Conservation (phyloP, 2,797 vertebrate genomes). For the Coreius guichenoti region DNA sequence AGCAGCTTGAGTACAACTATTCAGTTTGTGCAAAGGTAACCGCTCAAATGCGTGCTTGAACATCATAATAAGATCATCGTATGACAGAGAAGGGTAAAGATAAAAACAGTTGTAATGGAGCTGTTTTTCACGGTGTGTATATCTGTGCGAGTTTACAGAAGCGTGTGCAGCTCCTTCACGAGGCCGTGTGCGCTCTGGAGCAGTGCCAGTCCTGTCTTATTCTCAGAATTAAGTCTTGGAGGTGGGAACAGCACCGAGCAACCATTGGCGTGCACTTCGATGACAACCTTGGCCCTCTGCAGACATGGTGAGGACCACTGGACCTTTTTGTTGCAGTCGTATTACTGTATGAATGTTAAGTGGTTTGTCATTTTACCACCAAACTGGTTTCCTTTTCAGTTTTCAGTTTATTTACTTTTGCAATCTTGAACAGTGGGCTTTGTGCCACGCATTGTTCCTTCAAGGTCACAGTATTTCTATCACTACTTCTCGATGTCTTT, state of each 20-base stretch:
- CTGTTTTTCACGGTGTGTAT: conserved; percentile 37
- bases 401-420: background rate
- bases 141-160: conserved; percentile 70
- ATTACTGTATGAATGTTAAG: conserved; percentile 1
- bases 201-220: conserved; percentile 81
- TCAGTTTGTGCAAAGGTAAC: conserved; percentile 69
- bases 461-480: background rate
- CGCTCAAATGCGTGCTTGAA: background rate
- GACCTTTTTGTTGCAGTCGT: background rate
- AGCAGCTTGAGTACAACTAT: conserved; percentile 71
- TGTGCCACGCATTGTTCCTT: background rate
- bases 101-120: background rate
- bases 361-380: background rate
- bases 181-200: conserved; percentile 80
- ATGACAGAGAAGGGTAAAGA: background rate
- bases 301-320: conserved; percentile 80
- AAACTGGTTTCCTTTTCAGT: background rate
- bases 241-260: conserved; percentile 88
- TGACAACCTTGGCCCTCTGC: conserved; percentile 83
- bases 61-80: background rate
- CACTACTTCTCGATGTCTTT: background rate
- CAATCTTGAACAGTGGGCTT: background rate
- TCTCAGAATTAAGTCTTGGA: conserved; percentile 87
- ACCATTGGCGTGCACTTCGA: conserved; percentile 85
- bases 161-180: conserved; percentile 77